Conservation (phyloP, 2,888 invertebrate genomes). For the Brenthis ino region DNA sequence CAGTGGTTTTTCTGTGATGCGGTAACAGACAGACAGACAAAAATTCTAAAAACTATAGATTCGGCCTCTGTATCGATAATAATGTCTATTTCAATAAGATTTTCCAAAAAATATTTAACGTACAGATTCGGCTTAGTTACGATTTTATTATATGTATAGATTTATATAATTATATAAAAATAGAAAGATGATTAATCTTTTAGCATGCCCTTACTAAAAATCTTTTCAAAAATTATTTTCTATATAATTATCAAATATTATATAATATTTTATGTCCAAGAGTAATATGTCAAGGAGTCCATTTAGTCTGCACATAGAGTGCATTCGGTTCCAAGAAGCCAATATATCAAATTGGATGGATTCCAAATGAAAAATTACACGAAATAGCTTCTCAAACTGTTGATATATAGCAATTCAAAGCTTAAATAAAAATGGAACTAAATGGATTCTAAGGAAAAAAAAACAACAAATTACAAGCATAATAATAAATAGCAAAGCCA, state of each 20-base stretch:
- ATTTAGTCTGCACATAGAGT: constrained; percentile 13
- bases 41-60: too few species aligned
- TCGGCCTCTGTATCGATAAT: too few species aligned
- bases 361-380: constrained; percentile 39
- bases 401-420: constrained; percentile 1
- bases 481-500: too few species aligned
- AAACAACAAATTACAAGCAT: not conserved
- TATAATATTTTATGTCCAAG: constrained; percentile 12
- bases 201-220: too few species aligned
- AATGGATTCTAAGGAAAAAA: not conserved
- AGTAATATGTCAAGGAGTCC: constrained; percentile 19
- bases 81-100: too few species aligned
- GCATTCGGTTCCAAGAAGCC: constrained; percentile 33
- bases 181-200: too few species aligned
- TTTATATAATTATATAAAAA: too few species aligned
- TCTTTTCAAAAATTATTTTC: not conserved
- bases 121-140: too few species aligned
- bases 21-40: too few species aligned
- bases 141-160: too few species aligned
- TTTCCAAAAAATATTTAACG: too few species aligned
- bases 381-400: constrained; percentile 20
- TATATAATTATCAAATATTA: constrained; percentile 1
- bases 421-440: not conserved
- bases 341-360: constrained; percentile 41
- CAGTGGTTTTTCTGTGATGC: too few species aligned